Evolutionary conservation across 2,888 invertebrate species (phyloP).

Genomic region (Pandemis corylana): DNA sequence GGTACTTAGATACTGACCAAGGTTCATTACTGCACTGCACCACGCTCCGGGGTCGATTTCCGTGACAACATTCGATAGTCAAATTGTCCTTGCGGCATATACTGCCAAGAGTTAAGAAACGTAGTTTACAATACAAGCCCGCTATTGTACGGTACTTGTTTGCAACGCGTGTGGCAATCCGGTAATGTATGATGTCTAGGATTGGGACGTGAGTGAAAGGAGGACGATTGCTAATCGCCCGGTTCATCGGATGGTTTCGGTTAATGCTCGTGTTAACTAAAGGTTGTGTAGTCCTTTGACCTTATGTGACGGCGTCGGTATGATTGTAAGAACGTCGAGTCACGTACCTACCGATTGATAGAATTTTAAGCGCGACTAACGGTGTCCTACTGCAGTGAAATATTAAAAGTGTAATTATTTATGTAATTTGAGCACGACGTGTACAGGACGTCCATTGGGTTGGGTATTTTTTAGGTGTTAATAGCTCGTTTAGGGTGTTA

Average conservation of each 20-base stretch:
- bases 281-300: conserved; percentile 35
- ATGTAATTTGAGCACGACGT: background rate
- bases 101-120: conserved; percentile 23
- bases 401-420: background rate
- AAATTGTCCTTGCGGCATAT: conserved; percentile 29
- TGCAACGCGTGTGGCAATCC: conserved; percentile 28
- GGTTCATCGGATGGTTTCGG: conserved; percentile 19
- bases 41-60: conserved; percentile 12
- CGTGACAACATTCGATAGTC: conserved; percentile 37
- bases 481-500: too few species aligned
- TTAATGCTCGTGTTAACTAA: conserved; percentile 29
- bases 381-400: background rate
- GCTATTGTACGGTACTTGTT: conserved; percentile 22
- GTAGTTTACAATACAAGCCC: conserved; percentile 19
- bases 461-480: too few species aligned
- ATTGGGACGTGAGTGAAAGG: conserved; percentile 66
- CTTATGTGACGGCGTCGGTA: background rate
- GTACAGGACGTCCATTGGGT: background rate
- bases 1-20: background rate
- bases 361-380: background rate
- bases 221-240: conserved; percentile 47
- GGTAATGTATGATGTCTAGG: conserved; percentile 19
- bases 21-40: conserved; percentile 2
- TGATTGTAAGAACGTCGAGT: background rate
- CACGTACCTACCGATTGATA: background rate